phyloP scores from a whole-genome alignment of 2,113 vertebrate species.

The Mustela lutreola region DNA sequence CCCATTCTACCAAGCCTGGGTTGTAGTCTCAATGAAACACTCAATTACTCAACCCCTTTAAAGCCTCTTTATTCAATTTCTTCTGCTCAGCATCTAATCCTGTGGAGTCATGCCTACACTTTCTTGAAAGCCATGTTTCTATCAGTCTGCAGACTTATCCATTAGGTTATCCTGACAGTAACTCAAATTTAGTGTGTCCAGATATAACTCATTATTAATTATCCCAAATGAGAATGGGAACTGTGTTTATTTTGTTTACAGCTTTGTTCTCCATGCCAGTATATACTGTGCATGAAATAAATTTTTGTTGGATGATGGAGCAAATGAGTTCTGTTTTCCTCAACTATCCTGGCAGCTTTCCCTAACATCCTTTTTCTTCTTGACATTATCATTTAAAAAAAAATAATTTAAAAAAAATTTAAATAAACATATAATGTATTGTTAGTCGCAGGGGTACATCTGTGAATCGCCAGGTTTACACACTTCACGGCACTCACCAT shows the following conservation, averaged over 20 bases:
- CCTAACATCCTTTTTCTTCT: neutral
- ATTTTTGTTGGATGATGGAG: slow-evolving; percentile 20
- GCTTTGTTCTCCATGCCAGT: neutral
- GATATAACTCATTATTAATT: neutral
- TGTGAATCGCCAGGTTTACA: too few relatives aligned
- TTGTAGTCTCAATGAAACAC: neutral
- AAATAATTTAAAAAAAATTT: too few relatives aligned
- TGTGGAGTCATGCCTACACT: neutral
- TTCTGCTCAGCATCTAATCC: neutral
- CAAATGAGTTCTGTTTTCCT: neutral
- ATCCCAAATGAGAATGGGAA: neutral
- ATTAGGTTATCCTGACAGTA: neutral
- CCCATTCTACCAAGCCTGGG: neutral
- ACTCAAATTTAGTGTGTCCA: neutral
- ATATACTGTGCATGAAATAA: neutral
- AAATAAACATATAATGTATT: too few relatives aligned
- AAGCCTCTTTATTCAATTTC: neutral
- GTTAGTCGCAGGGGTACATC: too few relatives aligned
- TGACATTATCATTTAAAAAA: too few relatives aligned
- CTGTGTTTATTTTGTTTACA: slow-evolving; percentile 13
- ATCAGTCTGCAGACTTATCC: neutral
- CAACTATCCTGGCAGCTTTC: neutral
- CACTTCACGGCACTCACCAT: too few relatives aligned
- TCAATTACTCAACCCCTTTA: neutral
- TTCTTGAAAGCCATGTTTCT: neutral